A percentile compares a stretch with the other conserved stretches of the same genome.
phyloP scores from a whole-genome alignment of 2,113 vertebrate genomes.

The Atherinomorus stipes region DNA sequence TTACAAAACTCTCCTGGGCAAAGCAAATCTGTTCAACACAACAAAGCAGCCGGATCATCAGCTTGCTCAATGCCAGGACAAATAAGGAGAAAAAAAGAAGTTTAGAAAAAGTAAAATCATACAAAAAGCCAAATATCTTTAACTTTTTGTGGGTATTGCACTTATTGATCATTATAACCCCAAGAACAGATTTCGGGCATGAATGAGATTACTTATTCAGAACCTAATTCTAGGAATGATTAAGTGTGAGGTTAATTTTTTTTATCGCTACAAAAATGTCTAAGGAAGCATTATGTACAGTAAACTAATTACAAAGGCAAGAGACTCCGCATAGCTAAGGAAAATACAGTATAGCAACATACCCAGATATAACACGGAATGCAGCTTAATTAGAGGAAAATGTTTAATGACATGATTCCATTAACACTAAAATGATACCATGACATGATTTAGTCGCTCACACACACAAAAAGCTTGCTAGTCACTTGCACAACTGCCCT shows the following conservation, averaged over 20 bases:
- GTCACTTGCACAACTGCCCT: slow-evolving; percentile 21
- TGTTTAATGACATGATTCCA: neutral
- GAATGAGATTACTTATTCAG: neutral
- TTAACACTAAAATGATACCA: neutral
- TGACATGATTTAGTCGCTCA: neutral
- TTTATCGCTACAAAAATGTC: neutral
- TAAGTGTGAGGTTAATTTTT: neutral
- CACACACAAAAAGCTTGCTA: neutral
- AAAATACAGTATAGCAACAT: neutral
- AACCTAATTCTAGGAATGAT: neutral
- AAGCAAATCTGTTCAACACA: too few relatives aligned
- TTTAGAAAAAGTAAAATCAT: too few relatives aligned
- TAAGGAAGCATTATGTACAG: too few relatives aligned
- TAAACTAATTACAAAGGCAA: neutral
- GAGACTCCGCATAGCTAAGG: neutral
- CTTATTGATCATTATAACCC: too few relatives aligned
- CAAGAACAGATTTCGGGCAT: neutral
- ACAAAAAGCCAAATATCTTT: too few relatives aligned
- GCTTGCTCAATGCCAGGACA: too few relatives aligned
- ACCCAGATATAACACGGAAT: neutral
- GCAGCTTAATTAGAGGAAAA: neutral
- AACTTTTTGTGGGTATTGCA: too few relatives aligned
- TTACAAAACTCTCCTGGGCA: too few relatives aligned
- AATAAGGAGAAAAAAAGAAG: too few relatives aligned
- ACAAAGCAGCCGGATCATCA: too few relatives aligned